Base-by-base conservation (phyloP, 2,113 vertebrate genomes). In the Cyanoramphus novaezelandiae region DNA sequence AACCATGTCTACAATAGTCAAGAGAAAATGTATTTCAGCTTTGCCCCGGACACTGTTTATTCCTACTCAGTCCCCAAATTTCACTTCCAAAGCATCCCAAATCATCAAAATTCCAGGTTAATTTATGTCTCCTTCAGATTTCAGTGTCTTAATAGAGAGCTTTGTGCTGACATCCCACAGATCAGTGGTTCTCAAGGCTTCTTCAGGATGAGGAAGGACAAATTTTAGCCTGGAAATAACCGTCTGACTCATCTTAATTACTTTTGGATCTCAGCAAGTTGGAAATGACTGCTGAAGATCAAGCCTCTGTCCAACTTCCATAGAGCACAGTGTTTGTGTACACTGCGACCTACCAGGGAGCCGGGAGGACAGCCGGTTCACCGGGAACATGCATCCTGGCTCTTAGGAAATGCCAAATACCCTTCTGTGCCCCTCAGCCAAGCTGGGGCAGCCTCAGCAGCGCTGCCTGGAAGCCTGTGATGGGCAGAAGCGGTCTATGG, bases 251-350 rank as follows among this genome's bases (percentile, higher is more conserved):
- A 86, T 84, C 83, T 52, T 65, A 95, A 47, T 76, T 37, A 21
- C n/a, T 49, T 55, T 13, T 85, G 93, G 91, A 92, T 37, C 92
- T 80, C 29, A 0, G 89, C 68, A 67, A 83, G 89, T 7, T 94
- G 94, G 94, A 94, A 94, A 94, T 90, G 57, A 1, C 89, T 71
- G 89, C 92, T 28, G 86, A 92, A 92, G 92, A 92, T 68, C 82
- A 90, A 83, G 33, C 11, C 52, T 70, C 50, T 46, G 82, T 90
- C 78, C 94, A 94, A 21, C 89, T 94, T 94, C 94, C 92, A 94
- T 76, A 76, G 68, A 90, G 89, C 35, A 0, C 85, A 93, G 50
- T 92, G 94, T 90, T 92, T 95, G 92, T 95, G 89, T 93, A 80
- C 41, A 0, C 77, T 55, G 72, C 3, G 23, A 90, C 89, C 82